A percentile compares a stretch with the other conserved stretches of the same genome.
phyloP scores from a whole-genome alignment of 2,113 vertebrate species.

The Axis porcinus region DNA sequence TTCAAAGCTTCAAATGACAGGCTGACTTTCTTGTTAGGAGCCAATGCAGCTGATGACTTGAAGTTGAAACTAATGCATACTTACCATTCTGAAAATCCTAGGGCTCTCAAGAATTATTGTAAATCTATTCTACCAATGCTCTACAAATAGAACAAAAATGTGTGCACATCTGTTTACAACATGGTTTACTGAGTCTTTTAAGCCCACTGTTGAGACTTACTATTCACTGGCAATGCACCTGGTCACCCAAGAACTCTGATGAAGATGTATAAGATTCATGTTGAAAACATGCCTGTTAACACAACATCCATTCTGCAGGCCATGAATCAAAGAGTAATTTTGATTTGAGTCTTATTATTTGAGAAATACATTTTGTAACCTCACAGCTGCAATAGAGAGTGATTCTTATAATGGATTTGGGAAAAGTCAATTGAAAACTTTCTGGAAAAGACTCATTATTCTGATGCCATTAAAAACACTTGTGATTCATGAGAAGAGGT shows the following conservation, averaged over 20 bases:
- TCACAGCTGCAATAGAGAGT: neutral
- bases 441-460: neutral
- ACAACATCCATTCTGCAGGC: neutral
- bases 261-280: neutral
- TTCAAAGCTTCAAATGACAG: neutral
- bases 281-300: neutral
- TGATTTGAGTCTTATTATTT: neutral
- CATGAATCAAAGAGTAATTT: neutral
- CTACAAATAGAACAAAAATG: neutral
- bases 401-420: neutral
- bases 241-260: neutral
- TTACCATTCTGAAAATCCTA: neutral
- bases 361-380: neutral
- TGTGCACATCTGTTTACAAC: neutral
- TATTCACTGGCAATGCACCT: neutral
- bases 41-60: neutral
- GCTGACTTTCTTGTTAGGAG: neutral
- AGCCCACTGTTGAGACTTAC: neutral
- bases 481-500: neutral
- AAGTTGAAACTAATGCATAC: neutral
- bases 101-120: neutral
- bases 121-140: neutral
- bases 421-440: neutral
- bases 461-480: neutral
- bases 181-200: neutral